A percentile compares a stretch with the other conserved stretches of the same genome.
Conservation (phyloP, 2,113 vertebrate species). For the Speoplatyrhinus poulsoni region DNA sequence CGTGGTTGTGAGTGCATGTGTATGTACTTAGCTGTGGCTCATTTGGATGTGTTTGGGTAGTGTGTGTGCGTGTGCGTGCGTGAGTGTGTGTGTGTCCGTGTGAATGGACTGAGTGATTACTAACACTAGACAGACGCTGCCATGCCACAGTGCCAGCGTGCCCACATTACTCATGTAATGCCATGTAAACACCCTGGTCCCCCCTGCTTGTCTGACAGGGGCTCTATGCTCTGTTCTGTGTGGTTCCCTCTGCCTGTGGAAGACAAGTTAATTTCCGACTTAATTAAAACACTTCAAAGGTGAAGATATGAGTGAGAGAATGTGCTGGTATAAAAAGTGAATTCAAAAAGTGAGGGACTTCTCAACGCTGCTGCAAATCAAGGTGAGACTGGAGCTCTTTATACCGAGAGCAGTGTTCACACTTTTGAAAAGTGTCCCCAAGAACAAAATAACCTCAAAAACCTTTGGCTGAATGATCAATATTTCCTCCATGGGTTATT, state of each 20-base stretch:
- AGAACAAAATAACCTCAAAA: neutral
- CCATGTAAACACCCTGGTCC: slow-evolving; percentile 9
- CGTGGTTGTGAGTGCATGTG: neutral
- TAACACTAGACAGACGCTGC: slow-evolving; percentile 33
- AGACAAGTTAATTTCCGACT: neutral
- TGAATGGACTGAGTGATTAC: slow-evolving; percentile 43
- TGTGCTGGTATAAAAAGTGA: slow-evolving; percentile 3
- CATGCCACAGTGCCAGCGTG: slow-evolving; percentile 2
- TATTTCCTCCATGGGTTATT: too few species aligned
- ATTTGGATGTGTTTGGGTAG: slow-evolving; percentile 3
- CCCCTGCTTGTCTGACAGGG: slow-evolving; percentile 17
- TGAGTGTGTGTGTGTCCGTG: neutral
- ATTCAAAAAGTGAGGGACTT: slow-evolving; percentile 5
- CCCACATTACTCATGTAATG: slow-evolving; percentile 17
- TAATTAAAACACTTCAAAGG: slow-evolving; percentile 8
- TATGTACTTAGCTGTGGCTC: neutral
- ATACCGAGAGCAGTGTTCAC: neutral
- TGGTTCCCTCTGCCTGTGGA: too few species aligned
- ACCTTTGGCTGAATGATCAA: too few species aligned
- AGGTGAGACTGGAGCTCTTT: neutral
- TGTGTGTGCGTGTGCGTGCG: neutral
- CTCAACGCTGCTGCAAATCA: slow-evolving; percentile 1
- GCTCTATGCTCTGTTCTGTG: slow-evolving; percentile 8
- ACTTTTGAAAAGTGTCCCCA: slow-evolving; percentile 6
- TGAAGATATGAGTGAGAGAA: slow-evolving; percentile 10